Base-by-base conservation (phyloP, 2,888 invertebrate species). In the Orchestes rusci region DNA sequence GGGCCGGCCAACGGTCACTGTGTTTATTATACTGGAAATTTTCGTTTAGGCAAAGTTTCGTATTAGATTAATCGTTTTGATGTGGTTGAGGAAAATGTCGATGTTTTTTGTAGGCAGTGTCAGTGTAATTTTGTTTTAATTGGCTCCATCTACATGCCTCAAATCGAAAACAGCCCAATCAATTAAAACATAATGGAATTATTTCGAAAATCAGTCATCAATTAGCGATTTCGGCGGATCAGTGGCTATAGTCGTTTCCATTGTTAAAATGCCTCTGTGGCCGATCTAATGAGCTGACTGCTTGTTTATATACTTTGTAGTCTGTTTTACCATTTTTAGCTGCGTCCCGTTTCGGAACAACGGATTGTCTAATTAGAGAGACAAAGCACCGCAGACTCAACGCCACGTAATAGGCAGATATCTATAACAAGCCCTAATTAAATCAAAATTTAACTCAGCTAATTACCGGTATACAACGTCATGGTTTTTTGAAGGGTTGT, bases 291-390 rank as follows among this genome's bases (percentile, higher is more conserved):
- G 65, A 65, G 64, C 60, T 57, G n/a, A n/a, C n/a, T n/a, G n/a
- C 58, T 61, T 62, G 63, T 59, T 62, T 61, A 63, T 65, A 61
- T 64, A 65, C 65, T 66, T 64, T 65, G 64, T 63, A 59, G 62
- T 56, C 60, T 57, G 59, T 58, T 41, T 61, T 60, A 62, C 62
- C 63, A 63, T 65, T 66, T 65, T 64, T 64, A 62, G 62, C 41
- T 38, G 37, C 33, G 40, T 45, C 32, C 37, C 43, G 43, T 42
- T 42, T 33, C 33, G 36, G 36, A 48, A 48, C 48, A 48, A 48
- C 44, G 39, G 48, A 40, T 54, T 56, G 60, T 61, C 61, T 62
- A 63, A 64, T 63, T 63, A 63, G 62, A 58, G 60, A 54, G 52
- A 59, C 62, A 62, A 65, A 62, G 63, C 61, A 58, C 56, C 50